Evolutionary conservation across 2,888 invertebrate species (phyloP), one percentile per base, ranked within the genome.

Genomic region (Acleris holmiana): DNA sequence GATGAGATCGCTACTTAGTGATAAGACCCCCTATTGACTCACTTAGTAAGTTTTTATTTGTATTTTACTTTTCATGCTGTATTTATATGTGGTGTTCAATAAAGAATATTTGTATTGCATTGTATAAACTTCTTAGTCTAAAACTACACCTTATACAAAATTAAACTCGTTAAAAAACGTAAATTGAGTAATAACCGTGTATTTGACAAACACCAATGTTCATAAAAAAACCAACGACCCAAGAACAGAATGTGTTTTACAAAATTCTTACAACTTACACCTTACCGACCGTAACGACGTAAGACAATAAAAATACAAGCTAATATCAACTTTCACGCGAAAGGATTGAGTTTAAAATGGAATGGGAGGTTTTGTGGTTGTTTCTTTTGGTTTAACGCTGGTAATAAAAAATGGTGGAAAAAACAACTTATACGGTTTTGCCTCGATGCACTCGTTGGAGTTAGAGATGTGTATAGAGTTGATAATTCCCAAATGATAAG

Each of bases 221-320:
- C 55, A 44, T 17, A 62, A 65, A 66, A 69, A 69, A 72, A 66
- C 66, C 68, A 74, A 70, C 73, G 68, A 71, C 63, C 73, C 74
- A 71, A 74, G 75, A 73, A 73, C 69, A 69, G 70, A 75, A 74
- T 78, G 73, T 80, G 81, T 82, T 79, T 76, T 75, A 81, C 82
- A 77, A 80, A 79, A 83, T 84, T 81, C 82, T 77, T 80, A 81
- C 78, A 80, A 74, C 72, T 66, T 61, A 67, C 65, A 60, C 15
- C 10, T 35, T 44, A 10, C 49, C 23, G 5, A 13, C 17, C 50
- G 35, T 10, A 51, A 63, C 19, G 49, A 8, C 46, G 13, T 29
- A 58, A 73, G 71, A 61, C 59, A 54, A 57, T 35, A 53, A 66
- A 60, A 70, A 73, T 68, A 67, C 35, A 55, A 44, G 4, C 0